Percentiles rank a stretch among this genome's conserved stretches.
Conservation (phyloP, 2,797 vertebrate genomes). For the Thamnophis elegans region DNA sequence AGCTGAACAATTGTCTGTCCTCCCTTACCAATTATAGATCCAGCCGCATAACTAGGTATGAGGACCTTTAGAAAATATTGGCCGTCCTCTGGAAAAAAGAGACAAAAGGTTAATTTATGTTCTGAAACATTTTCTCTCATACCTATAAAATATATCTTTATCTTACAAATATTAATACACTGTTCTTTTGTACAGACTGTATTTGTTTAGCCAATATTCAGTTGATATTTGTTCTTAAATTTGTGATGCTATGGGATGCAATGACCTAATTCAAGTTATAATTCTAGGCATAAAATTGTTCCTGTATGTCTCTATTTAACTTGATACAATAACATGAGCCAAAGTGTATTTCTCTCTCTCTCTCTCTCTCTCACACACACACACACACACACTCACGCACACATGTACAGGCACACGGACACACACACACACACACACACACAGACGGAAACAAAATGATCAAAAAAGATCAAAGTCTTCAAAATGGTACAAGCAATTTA, state of each 20-base stretch:
- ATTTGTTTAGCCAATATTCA: conserved; percentile 33
- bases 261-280: conserved; percentile 62
- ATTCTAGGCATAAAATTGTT: conserved; percentile 51
- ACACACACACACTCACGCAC: conserved; percentile 48
- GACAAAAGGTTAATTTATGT: conserved; percentile 70
- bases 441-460: conserved; percentile 48
- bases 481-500: conserved; percentile 54
- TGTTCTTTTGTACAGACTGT: conserved; percentile 1
- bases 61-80: conserved; percentile 89
- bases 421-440: conserved; percentile 50
- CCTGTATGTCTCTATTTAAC: conserved; percentile 46
- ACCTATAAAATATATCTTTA: conserved; percentile 46
- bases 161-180: conserved; percentile 24
- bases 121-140: conserved; percentile 48
- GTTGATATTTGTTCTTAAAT: conserved; percentile 45
- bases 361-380: no score
- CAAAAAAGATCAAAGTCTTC: conserved; percentile 63
- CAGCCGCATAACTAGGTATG: conserved; percentile 88
- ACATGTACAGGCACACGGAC: conserved; percentile 40
- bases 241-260: conserved; percentile 40
- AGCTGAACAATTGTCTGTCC: conserved; percentile 87
- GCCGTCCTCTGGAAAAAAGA: conserved; percentile 83
- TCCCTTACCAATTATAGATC: conserved; percentile 89
- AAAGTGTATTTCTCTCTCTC: conserved; percentile 36
- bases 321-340: conserved; percentile 51